Evolutionary conservation across 23 tunicate species (phyloP), one percentile per base, ranked within the genome.

Genomic region (Halocynthia roretzi): DNA sequence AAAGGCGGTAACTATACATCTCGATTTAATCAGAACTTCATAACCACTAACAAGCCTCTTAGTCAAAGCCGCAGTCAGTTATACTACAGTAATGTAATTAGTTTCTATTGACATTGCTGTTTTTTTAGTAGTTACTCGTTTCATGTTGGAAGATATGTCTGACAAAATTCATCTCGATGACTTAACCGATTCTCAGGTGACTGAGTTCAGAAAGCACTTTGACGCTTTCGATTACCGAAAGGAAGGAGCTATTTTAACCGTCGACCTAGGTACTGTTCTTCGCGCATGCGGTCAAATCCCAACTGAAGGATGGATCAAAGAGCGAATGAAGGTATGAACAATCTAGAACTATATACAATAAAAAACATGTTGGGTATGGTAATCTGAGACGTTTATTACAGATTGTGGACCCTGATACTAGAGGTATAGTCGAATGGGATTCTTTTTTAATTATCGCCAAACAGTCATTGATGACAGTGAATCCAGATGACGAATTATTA

Each of bases 201-300:
- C 70, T 2, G 57, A 44, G n/a, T 87, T 74, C 53, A 63, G 79
- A 57, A 61, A 77, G 31, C 93, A 87, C 50, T 87, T 87, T 57
- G 86, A 87, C 65, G 82, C 71, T 61, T 87, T 82, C 51, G 93
- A 87, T 74, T 64, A 22, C 69, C 62, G 78, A 40, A 81, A 82
- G 64, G 93, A 82, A 76, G 93, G 93, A 12, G 86, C 86, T 5
- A 75, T 87, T 54, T 64, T 62, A 58, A 71, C 81, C 53, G 53
- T 75, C 17, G 86, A 82, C 67, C 78, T 87, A 7, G 93, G 83
- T 5, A 87, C 82, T 44, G 82, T 87, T 54, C 63, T 87, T 23
- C 54, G 93, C 53, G 87, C 93, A 10, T 87, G 93, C 66, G 93
- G 93, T 40, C 93, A 87, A 61, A 81, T 87, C 44, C 93, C 93